Base-by-base conservation (phyloP, 53 echinoderm and acorn worm genomes). In the Holothuria leucospilota region DNA sequence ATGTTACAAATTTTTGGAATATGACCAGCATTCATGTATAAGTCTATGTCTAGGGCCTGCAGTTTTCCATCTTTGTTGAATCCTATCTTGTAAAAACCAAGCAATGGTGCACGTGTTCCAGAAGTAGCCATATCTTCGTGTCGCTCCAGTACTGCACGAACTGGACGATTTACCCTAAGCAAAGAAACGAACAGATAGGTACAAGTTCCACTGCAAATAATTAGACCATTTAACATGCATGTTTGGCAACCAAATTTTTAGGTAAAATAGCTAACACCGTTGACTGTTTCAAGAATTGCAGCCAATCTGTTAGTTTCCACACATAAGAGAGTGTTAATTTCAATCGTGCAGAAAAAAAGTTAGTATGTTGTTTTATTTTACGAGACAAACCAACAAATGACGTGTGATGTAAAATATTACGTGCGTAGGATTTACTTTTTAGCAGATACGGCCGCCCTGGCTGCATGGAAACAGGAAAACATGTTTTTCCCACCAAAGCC, bases 81-180 rank as follows among this genome's bases (percentile, higher is more conserved):
- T 65, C 96, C 96, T 9, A 91, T 87, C 66, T 96, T 96, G 89
- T 94, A 96, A 16, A 85, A 81, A 51, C 87, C 85, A 8, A 94
- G 77, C 73, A 84, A 94, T 15, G 96, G 89, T 75, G 94, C 82
- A 20, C 96, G 77, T 8, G 71, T 88, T 21, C 96, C 96, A 9
- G 91, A 91, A 0, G 71, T 84, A 27, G 53, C 65, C 96, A 96
- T 96, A 69, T 96, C 96, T 87, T 96, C 94, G 69, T 96, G 90
- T 25, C 96, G 71, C 39, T 94, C 94, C 29, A 96, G 82, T 85
- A 92, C 94, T 26, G 85, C 71, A 29, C 96, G 92, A 12, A 96
- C 94, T 10, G 96, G 92, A 63, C 92, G 68, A 51, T 82, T 81
- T 13, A 92, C 63, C 81, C 96, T 96, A 59, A 7, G 21, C 46